Evolutionary conservation across 2,113 vertebrate genomes (phyloP).

Genomic region (Thymallus thymallus): DNA sequence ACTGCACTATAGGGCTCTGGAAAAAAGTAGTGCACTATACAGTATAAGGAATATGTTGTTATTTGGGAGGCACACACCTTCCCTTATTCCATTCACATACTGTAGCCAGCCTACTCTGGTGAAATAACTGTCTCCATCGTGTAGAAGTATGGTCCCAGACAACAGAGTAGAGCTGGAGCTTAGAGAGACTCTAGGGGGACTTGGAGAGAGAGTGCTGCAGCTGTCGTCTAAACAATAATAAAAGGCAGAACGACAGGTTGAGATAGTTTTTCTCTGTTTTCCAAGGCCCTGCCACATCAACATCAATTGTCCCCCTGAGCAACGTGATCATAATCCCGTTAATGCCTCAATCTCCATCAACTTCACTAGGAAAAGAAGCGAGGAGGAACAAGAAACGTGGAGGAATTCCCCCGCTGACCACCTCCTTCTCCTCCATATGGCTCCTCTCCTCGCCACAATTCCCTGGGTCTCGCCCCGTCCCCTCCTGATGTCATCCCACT

Average conservation of each 20-base stretch:
- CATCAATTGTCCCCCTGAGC: conserved; percentile 59
- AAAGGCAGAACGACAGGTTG: conserved; percentile 49
- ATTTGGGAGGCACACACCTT: conserved; percentile 12
- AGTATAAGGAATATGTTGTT: too few species aligned
- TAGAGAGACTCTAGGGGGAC: conserved; percentile 32
- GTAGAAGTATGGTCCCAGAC: conserved; percentile 24
- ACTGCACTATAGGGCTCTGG: too few species aligned
- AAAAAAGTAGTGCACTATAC: too few species aligned
- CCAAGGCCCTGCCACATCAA: conserved; percentile 24
- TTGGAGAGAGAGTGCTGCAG: conserved; percentile 46
- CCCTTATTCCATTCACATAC: conserved; percentile 35
- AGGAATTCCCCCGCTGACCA: neutral
- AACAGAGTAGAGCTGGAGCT: neutral
- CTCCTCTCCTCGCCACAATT: conserved; percentile 1
- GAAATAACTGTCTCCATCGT: conserved; percentile 26
- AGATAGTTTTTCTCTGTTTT: conserved; percentile 43
- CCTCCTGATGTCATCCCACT: conserved; percentile 2
- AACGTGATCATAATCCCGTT: conserved; percentile 56
- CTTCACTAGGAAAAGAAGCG: conserved; percentile 42
- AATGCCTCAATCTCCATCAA: conserved; percentile 68
- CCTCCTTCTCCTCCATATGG: conserved; percentile 16
- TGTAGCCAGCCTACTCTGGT: conserved; percentile 2
- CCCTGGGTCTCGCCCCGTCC: neutral
- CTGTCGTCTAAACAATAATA: conserved; percentile 56
- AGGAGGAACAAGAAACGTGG: neutral